phyloP scores from a whole-genome alignment of 2,113 vertebrate genomes.

The Upupa epops region DNA sequence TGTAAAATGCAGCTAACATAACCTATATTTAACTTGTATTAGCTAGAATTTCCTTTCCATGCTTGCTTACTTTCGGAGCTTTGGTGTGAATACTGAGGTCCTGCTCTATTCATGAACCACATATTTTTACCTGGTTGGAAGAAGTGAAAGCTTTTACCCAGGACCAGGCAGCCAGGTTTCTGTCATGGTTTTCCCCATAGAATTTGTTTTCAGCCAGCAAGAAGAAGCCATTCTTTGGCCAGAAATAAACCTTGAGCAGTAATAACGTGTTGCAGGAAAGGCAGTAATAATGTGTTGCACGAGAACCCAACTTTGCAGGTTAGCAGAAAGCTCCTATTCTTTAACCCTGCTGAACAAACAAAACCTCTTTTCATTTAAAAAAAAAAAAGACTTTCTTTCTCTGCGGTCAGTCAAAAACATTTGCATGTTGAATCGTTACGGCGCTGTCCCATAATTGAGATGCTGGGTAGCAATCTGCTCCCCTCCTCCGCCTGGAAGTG shows the following conservation, averaged over 20 bases:
- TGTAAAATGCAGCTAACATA: constrained; percentile 78
- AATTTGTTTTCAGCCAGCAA: constrained; percentile 41
- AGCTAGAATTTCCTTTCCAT: constrained; percentile 64
- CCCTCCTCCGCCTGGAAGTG: constrained; percentile 74
- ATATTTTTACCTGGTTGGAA: not conserved
- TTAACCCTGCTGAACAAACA: not conserved
- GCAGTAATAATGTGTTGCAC: not conserved
- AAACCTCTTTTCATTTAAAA: not conserved
- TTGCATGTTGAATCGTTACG: constrained; percentile 30
- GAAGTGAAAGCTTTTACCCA: constrained; percentile 39
- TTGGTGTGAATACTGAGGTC: not conserved
- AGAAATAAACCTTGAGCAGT: not conserved
- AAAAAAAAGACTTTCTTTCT: not conserved
- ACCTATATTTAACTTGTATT: constrained; percentile 81
- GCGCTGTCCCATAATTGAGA: constrained; percentile 65
- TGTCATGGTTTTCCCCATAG: constrained; percentile 6
- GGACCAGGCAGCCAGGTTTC: not conserved
- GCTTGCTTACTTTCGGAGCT: constrained; percentile 63
- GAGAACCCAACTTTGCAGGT: not conserved
- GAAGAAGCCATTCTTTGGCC: constrained; percentile 54
- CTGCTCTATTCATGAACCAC: constrained; percentile 11
- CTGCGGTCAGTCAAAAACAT: constrained; percentile 45
- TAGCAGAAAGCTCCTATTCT: not conserved
- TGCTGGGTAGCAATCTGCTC: constrained; percentile 70
- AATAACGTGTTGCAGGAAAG: not conserved